phyloP scores from a whole-genome alignment of 1,140 invertebrate species.

The Chionoecetes opilio region DNA sequence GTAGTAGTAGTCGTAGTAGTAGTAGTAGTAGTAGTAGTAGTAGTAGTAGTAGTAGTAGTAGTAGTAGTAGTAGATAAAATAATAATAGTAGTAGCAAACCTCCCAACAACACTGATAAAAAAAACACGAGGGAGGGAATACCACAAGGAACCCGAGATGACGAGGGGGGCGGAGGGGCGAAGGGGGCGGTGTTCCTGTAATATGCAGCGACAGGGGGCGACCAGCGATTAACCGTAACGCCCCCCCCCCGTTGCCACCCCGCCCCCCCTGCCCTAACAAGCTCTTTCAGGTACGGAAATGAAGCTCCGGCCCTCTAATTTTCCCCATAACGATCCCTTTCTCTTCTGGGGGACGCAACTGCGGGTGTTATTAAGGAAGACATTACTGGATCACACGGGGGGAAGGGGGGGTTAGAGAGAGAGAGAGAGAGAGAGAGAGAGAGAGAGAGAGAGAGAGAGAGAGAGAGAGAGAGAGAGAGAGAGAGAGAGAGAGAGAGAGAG shows the following conservation, averaged over 20 bases:
- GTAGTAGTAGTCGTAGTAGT: too few relatives aligned
- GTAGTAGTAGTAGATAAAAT: too few relatives aligned
- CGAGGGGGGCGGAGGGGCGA: neutral
- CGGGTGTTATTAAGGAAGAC: neutral
- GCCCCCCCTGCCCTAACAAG: conserved; percentile 1
- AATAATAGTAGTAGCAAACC: too few relatives aligned
- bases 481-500: too few relatives aligned
- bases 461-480: neutral
- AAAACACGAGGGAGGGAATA: too few relatives aligned
- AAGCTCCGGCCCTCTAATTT: conserved; percentile 3
- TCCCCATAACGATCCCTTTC: conserved; percentile 19
- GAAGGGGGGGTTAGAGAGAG: neutral
- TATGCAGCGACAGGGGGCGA: neutral
- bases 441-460: neutral
- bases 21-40: too few relatives aligned
- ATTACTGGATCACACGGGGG: neutral
- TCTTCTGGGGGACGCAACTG: neutral
- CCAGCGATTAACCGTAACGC: neutral
- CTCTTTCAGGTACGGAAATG: neutral
- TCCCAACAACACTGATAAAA: too few relatives aligned
- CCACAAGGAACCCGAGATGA: neutral
- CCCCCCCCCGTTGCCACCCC: neutral
- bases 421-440: neutral
- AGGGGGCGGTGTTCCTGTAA: neutral
- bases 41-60: too few relatives aligned